These are phyloP conservation scores for Dendropsophus ebraccatus DNA, from an alignment of 2,113 vertebrate species.

Conservation along the genomic window DNA sequence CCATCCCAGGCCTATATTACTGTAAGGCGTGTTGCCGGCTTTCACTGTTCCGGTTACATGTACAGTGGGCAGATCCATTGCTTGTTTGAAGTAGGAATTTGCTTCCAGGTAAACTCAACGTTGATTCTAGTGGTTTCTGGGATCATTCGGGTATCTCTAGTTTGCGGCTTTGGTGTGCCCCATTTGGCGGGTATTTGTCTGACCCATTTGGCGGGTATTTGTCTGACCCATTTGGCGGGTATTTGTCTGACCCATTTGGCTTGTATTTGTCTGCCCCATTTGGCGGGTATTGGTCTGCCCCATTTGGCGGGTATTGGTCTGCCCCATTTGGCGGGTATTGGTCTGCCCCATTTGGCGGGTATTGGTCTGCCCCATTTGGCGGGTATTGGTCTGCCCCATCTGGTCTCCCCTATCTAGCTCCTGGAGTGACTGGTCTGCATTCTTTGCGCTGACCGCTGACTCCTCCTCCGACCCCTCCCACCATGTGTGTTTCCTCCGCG, in stretches of 20 bases:
- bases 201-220: background rate
- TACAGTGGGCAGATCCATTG: background rate
- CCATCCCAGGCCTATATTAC: no score
- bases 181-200: background rate
- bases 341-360: no score
- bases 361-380: no score
- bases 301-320: background rate
- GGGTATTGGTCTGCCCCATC: no score
- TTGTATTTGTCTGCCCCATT: background rate
- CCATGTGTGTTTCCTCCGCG: conserved; percentile 52
- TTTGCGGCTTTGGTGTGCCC: no score
- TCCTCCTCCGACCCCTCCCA: conserved; percentile 56
- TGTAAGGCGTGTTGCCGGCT: no score
- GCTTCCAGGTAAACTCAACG: background rate
- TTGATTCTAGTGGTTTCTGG: background rate
- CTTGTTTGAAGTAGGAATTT: background rate
- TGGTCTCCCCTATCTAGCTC: background rate
- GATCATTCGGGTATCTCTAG: background rate
- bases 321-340: background rate
- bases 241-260: no score
- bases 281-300: no score
- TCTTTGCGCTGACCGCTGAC: conserved; percentile 41
- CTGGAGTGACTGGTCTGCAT: conserved; percentile 1
- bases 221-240: no score
- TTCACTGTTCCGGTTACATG: no score